Conservation (phyloP, 2,888 invertebrate genomes). For the Magallana nippona region DNA sequence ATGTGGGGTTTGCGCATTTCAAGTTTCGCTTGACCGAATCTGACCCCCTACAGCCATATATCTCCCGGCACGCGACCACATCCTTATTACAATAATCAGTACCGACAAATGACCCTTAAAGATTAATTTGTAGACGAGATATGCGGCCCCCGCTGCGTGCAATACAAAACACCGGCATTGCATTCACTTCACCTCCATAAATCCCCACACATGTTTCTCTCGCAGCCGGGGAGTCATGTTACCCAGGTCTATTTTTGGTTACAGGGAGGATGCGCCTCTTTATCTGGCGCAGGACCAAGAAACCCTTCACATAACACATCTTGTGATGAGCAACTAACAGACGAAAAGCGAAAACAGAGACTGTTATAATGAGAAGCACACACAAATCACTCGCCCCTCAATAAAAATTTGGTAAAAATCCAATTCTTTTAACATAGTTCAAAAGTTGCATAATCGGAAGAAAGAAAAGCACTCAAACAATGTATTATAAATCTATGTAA, state of each 20-base stretch:
- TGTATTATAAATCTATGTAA: too few species aligned
- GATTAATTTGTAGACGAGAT: background rate
- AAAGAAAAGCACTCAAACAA: too few species aligned
- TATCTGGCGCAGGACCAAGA: background rate
- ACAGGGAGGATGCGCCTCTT: background rate
- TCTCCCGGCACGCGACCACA: slow-evolving; percentile 16
- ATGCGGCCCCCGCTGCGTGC: background rate
- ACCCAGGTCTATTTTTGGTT: slow-evolving; percentile 23
- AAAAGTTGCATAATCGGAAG: too few species aligned
- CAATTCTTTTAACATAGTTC: too few species aligned
- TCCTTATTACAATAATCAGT: background rate
- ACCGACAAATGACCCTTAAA: slow-evolving; percentile 20
- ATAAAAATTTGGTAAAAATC: too few species aligned
- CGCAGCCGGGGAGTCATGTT: slow-evolving; percentile 4
- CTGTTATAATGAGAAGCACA: background rate
- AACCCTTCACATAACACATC: background rate
- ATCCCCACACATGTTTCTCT: slow-evolving; percentile 26
- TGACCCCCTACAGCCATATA: background rate
- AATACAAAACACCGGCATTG: background rate
- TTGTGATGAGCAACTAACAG: background rate
- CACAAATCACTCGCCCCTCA: too few species aligned
- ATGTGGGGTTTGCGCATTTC: too few species aligned
- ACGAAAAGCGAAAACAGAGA: background rate
- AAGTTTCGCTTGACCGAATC: background rate
- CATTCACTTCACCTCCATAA: background rate